A percentile compares a stretch with the other conserved stretches of the same genome.
phyloP scores from a whole-genome alignment of 2,888 invertebrate genomes.

The Campaea margaritaria region DNA sequence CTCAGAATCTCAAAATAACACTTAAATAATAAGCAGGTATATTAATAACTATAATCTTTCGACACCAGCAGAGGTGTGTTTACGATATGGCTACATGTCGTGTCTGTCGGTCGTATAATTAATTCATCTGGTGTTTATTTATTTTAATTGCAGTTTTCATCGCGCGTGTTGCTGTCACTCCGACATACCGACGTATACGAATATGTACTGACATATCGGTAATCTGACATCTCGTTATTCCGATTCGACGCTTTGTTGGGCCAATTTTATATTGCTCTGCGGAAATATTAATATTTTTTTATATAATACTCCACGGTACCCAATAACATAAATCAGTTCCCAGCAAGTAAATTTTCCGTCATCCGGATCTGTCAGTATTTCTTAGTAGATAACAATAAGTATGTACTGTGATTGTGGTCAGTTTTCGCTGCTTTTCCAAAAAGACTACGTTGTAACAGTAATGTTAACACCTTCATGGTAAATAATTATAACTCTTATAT shows the following conservation, averaged over 20 bases:
- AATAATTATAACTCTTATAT: slow-evolving; percentile 14
- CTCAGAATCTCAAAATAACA: slow-evolving; percentile 8
- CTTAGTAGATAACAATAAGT: too few species aligned
- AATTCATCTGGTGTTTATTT: slow-evolving; percentile 34
- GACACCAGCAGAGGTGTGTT: slow-evolving; percentile 23
- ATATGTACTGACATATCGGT: too few species aligned
- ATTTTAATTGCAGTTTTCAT: slow-evolving; percentile 38
- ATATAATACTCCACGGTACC: too few species aligned
- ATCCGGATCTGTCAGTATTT: too few species aligned
- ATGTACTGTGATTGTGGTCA: too few species aligned
- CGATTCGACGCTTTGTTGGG: slow-evolving; percentile 14
- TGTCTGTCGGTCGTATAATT: slow-evolving; percentile 37
- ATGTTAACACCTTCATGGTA: slow-evolving; percentile 9
- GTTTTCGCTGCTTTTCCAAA: too few species aligned
- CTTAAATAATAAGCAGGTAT: slow-evolving; percentile 20
- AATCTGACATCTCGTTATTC: slow-evolving; percentile 26
- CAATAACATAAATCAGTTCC: too few species aligned
- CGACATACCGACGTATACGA: slow-evolving; percentile 14
- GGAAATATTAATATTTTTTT: too few species aligned
- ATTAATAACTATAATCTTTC: slow-evolving; percentile 26
- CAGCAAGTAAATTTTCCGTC: too few species aligned
- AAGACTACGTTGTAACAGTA: background rate
- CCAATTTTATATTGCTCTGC: slow-evolving; percentile 1
- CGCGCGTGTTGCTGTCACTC: slow-evolving; percentile 34
- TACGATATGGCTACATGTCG: slow-evolving; percentile 39